phyloP scores from a whole-genome alignment of 2,888 invertebrate species.

The Dryobotodes eremita region DNA sequence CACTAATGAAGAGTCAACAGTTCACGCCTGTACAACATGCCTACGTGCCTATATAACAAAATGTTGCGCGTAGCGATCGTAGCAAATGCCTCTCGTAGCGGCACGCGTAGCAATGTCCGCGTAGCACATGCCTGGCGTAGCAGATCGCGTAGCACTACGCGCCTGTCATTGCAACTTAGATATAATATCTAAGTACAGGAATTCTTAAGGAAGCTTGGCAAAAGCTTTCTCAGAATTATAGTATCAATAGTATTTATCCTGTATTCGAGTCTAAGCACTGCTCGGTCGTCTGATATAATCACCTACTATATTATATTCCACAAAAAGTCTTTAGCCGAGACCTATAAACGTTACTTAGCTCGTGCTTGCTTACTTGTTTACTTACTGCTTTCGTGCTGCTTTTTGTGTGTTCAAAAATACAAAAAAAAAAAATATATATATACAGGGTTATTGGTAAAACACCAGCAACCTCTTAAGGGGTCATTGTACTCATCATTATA shows the following conservation, averaged over 20 bases:
- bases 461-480: too few relatives aligned
- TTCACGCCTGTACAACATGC: constrained; percentile 2
- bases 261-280: not conserved
- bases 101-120: constrained; percentile 39
- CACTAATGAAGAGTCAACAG: constrained; percentile 30
- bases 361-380: too few relatives aligned
- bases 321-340: too few relatives aligned
- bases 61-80: constrained; percentile 32
- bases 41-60: constrained; percentile 17
- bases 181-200: not conserved
- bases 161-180: not conserved
- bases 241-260: not conserved
- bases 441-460: too few relatives aligned
- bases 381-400: too few relatives aligned
- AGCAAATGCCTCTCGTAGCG: constrained; percentile 47
- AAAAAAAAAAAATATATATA: too few relatives aligned
- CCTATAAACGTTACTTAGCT: too few relatives aligned
- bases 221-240: too few relatives aligned
- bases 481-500: too few relatives aligned
- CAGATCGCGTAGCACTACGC: constrained; percentile 25
- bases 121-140: constrained; percentile 52
- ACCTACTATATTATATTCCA: too few relatives aligned
- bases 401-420: too few relatives aligned
- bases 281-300: not conserved
- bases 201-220: not conserved